These are phyloP conservation scores for Choloepus hoffmanni DNA, from an alignment of 2,113 vertebrate species.

Conservation along the genomic window DNA sequence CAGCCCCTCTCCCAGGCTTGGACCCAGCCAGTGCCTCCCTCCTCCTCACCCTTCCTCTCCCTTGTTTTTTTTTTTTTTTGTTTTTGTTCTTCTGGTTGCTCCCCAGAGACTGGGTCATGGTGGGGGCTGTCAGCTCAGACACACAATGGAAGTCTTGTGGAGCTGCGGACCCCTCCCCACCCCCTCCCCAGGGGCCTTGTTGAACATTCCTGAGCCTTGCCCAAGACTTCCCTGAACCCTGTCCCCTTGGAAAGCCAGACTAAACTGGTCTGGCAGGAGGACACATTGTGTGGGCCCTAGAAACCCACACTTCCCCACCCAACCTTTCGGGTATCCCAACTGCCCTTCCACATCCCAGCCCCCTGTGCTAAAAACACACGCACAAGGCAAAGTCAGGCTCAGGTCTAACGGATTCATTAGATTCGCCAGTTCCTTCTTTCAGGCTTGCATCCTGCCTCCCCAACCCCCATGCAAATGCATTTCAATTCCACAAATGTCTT, in stretches of 20 bases:
- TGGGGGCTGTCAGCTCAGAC: neutral
- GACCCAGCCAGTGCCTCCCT: neutral
- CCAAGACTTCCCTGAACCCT: conserved; percentile 69
- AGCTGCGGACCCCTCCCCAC: neutral
- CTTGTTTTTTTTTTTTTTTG: no score
- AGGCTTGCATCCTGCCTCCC: neutral
- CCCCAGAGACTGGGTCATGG: conserved; percentile 32
- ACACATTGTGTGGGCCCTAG: neutral
- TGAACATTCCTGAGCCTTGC: conserved; percentile 58
- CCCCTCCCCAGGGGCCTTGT: neutral
- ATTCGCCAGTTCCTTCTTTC: neutral
- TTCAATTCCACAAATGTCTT: neutral
- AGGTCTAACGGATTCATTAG: fast-evolving
- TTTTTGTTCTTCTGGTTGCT: conserved; percentile 52
- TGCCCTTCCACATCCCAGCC: no score
- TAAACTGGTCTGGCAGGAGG: neutral
- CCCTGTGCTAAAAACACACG: fast-evolving
- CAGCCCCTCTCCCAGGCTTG: neutral
- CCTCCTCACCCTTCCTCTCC: neutral
- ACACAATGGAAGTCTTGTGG: conserved; percentile 75
- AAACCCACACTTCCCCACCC: neutral
- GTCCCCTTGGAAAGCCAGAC: conserved; percentile 48
- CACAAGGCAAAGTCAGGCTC: fast-evolving
- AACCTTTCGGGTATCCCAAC: neutral
- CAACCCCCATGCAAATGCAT: neutral